Base-by-base conservation (phyloP, 1,140 invertebrate genomes). In the Dufourea novaeangliae region DNA sequence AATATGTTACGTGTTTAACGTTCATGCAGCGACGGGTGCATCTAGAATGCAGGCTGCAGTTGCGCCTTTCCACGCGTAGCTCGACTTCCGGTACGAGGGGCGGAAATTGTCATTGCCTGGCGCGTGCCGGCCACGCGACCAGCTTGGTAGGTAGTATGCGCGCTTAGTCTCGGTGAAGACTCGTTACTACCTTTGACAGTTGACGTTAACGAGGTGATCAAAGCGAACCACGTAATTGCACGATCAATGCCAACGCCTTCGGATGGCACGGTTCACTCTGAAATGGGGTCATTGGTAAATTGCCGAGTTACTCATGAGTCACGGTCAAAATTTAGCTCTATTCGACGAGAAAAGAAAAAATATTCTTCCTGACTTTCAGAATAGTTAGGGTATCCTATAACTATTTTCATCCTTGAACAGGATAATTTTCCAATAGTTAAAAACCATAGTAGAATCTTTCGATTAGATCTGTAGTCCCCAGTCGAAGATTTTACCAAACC, bases 101-200 rank as follows among this genome's bases (percentile, higher is more conserved):
- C 88, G 90, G 90, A 91, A 90, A 86, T 90, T 86, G 88, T 89
- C 86, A 83, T 86, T 81, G 82, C 64, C 32, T 14, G 61, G 63
- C 86, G 89, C 90, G 91, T 91, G 90, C 71, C 88, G 7, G 87
- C 81, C 91, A 91, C 91, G 88, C 90, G 91, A 88, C 87, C 69
- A 52, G 25, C 74, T 64, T 69, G 46, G 67, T 73, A 64, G 62
- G 61, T 69, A 39, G 67, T 73, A 64, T 59, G 61, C 75, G 80
- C 67, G 61, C 61, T 68, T 71, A 46, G 27, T 69, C 25, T 46
- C 61, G 25, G 20, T n/a, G 20, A 50, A 52, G 41, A 52, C 70
- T 79, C 79, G 62, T 71, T 62, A 71, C n/a, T n/a, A n/a, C 57
- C 70, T 52, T 29, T 25, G 76, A 69, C 68, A 84, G 84, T 80